These are phyloP conservation scores for Acanthornis magna DNA, from an alignment of 2,797 vertebrate species.

Conservation along the genomic window DNA sequence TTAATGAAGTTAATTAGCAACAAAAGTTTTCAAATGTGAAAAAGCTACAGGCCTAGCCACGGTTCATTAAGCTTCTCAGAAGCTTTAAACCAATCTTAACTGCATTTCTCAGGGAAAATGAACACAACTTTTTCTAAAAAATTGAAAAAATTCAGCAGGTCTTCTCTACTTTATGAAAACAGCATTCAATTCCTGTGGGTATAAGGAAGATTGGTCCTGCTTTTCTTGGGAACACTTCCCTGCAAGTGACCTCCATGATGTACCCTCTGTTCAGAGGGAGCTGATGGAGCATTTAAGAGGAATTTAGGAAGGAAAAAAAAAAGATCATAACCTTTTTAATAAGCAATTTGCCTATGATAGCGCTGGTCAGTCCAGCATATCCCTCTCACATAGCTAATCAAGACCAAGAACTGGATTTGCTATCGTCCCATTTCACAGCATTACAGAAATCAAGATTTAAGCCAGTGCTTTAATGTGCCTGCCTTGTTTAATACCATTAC, in stretches of 20 bases:
- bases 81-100: constrained; percentile 24
- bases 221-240: not conserved
- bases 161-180: not conserved
- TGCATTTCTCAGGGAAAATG: not conserved
- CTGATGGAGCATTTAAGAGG: not conserved
- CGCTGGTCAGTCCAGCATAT: not conserved
- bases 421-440: not conserved
- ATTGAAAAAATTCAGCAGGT: not conserved
- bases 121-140: not conserved
- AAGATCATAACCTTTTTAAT: constrained; percentile 20
- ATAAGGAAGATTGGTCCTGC: not conserved
- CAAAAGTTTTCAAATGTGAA: constrained; percentile 63
- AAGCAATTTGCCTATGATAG: not conserved
- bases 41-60: constrained; percentile 52
- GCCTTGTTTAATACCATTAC: not conserved
- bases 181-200: not conserved
- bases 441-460: constrained; percentile 37
- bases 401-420: not conserved
- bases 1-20: constrained; percentile 73
- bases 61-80: constrained; percentile 56
- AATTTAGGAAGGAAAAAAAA: not conserved
- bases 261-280: not conserved
- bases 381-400: constrained; percentile 35
- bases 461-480: not conserved
- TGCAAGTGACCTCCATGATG: not conserved